Percentiles rank a stretch among this genome's conserved stretches.
phyloP scores from a whole-genome alignment of 2,888 invertebrate genomes.

The Netelia virgata region DNA sequence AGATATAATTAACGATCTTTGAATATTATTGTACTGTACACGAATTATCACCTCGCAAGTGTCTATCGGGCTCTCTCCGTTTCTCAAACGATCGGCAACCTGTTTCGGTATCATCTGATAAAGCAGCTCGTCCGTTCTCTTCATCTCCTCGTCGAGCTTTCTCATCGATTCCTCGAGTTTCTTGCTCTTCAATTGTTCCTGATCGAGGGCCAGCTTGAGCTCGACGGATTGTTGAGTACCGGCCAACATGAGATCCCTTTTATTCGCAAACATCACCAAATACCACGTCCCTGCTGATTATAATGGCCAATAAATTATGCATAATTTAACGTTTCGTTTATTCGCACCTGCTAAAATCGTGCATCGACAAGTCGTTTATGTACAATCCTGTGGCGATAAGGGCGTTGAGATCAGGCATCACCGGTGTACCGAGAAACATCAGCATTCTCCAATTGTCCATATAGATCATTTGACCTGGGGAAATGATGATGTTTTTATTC shows the following conservation, averaged over 20 bases:
- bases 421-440: slow-evolving; percentile 98
- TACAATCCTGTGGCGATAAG: slow-evolving; percentile 97
- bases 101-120: slow-evolving; percentile 99
- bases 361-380: slow-evolving; percentile 99
- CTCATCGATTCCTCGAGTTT: slow-evolving; percentile 98
- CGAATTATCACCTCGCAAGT: slow-evolving; percentile 94
- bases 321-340: slow-evolving; percentile 17
- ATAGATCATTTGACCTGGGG: slow-evolving; percentile 98
- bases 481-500: slow-evolving; percentile 1
- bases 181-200: slow-evolving; percentile 98
- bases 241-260: slow-evolving; percentile 97
- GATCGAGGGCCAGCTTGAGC: slow-evolving; percentile 96
- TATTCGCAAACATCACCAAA: slow-evolving; percentile 62
- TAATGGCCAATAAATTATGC: not conserved
- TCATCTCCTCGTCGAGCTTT: slow-evolving; percentile 98
- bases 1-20: no score
- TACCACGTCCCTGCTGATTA: not conserved
- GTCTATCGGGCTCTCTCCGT: slow-evolving; percentile 98
- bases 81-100: slow-evolving; percentile 96
- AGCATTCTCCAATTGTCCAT: slow-evolving; percentile 99
- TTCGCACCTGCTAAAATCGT: slow-evolving; percentile 96
- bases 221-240: slow-evolving; percentile 99
- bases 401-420: slow-evolving; percentile 97
- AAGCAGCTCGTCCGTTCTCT: slow-evolving; percentile 96
- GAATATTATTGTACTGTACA: no score